A percentile compares a stretch with the other conserved stretches of the same genome.
Conservation (phyloP, 2,113 vertebrate species). For the Glareola pratincola region DNA sequence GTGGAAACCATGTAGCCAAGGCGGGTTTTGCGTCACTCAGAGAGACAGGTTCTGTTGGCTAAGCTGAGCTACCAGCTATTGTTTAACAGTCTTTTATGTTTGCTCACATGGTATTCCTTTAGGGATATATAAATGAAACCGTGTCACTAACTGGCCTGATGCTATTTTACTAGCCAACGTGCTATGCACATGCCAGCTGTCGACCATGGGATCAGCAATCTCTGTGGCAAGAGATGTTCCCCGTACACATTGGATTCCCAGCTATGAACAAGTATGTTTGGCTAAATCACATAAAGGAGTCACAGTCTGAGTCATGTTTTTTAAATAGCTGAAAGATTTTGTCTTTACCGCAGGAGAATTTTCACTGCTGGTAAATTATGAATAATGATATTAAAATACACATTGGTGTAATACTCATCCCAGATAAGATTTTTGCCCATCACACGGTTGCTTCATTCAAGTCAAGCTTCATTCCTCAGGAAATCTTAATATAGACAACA, state of each 20-base stretch:
- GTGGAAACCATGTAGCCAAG: neutral
- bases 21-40: neutral
- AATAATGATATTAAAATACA: conserved; percentile 39
- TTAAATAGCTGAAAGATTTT: conserved; percentile 35
- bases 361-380: conserved; percentile 26
- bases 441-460: neutral
- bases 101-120: neutral
- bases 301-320: conserved; percentile 26
- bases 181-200: neutral
- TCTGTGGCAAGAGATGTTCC: neutral
- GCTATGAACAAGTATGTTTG: neutral
- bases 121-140: neutral
- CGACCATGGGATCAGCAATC: neutral
- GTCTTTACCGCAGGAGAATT: conserved; percentile 7
- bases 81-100: neutral
- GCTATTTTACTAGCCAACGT: neutral
- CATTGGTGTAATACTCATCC: neutral
- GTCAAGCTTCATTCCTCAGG: neutral
- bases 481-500: neutral
- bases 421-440: neutral
- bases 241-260: neutral
- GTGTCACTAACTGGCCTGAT: neutral
- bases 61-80: neutral
- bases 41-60: neutral
- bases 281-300: neutral